Base-by-base conservation (phyloP, 2,888 invertebrate genomes). In the Danaus chrysippus region DNA sequence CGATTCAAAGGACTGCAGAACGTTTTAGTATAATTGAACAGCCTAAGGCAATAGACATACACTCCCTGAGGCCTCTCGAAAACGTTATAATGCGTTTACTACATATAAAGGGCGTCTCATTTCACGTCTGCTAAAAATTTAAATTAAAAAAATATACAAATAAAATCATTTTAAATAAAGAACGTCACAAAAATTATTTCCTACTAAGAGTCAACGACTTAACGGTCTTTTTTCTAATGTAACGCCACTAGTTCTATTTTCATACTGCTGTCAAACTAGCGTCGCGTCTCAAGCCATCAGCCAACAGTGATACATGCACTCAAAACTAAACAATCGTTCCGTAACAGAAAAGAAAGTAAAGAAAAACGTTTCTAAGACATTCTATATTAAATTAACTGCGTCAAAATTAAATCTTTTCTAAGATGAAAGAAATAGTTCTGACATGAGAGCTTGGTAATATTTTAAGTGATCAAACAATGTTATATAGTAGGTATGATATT, bases 241-340 rank as follows among this genome's bases (percentile, higher is more conserved):
- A 49, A 17, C 43, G 52, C 13, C 23, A 12, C 70, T 60, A 69
- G 61, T 67, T 72, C 73, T 76, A 75, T 76, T 76, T 75, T 71
- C 71, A 70, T 71, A 72, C 62, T 56, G 56, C 66, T 75, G 71
- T 73, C 74, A 72, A 70, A 74, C 6, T 34, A 34, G 72, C 66
- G 72, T 61, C 66, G 49, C 42, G 69, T 67, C 59, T 56, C 61
- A 59, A 46, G 9, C 13, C 23, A 34, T 34, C 46, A 46, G n/a
- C 46, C 13, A n/a, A 13, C 13, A 12, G 13, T 46, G 15, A 49
- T 17, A 49, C 49, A 49, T 49, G 49, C 49, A 49, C 17, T 34
- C 23, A 2, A 17, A 46, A 46, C 3, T 46, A 49, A 10, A 49
- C 49, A 49, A 17, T 17, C 49, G 49, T n/a, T 11, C 10, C 10